phyloP scores from a whole-genome alignment of 2,888 invertebrate genomes.

The Branchellion lobata region DNA sequence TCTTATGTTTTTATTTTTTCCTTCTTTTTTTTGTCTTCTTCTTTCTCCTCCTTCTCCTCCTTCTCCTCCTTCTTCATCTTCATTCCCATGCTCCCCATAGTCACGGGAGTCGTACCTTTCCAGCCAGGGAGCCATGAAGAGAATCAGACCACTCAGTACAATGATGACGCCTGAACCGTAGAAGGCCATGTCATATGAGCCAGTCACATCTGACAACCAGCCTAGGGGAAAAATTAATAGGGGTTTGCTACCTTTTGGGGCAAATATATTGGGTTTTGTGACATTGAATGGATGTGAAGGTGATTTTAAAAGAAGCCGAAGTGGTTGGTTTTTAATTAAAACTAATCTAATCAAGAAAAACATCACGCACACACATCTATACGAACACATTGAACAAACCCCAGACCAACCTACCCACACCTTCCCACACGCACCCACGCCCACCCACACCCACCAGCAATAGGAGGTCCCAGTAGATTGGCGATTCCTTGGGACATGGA shows the following conservation, averaged over 20 bases:
- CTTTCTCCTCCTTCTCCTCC: too few species aligned
- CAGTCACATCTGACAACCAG: constrained; percentile 50
- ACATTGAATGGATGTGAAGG: background rate
- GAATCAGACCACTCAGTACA: constrained; percentile 50
- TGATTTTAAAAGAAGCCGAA: background rate
- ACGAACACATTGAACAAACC: too few species aligned
- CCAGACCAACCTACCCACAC: too few species aligned
- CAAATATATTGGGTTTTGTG: background rate
- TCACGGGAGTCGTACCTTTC: constrained; percentile 24
- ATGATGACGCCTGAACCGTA: constrained; percentile 50
- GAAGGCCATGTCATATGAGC: constrained; percentile 50
- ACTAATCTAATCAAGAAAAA: too few species aligned
- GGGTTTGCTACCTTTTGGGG: background rate
- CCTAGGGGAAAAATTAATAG: constrained; percentile 46
- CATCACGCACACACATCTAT: too few species aligned
- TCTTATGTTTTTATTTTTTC: too few species aligned
- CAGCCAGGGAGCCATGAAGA: constrained; percentile 50
- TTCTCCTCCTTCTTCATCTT: too few species aligned
- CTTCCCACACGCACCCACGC: background rate
- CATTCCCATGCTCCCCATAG: background rate
- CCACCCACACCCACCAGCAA: constrained; percentile 73
- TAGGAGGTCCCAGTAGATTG: constrained; percentile 83
- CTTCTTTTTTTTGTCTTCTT: too few species aligned
- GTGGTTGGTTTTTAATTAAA: background rate
- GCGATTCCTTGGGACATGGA: constrained; percentile 85